Conservation (phyloP, 92 coral and sea anemone genomes). For the Epizoanthus fatuus region DNA sequence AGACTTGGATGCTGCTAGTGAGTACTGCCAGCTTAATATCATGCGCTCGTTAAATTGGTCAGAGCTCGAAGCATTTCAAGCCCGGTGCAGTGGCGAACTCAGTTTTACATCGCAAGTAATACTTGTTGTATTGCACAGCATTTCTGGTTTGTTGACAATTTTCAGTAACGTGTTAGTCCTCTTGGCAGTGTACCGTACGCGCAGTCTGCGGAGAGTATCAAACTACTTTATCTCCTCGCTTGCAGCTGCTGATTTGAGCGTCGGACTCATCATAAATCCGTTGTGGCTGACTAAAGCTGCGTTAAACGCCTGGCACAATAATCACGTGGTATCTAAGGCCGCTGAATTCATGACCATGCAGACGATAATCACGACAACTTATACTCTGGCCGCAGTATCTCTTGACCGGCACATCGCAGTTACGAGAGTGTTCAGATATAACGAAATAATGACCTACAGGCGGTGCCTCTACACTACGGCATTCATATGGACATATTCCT, state of each 20-base stretch:
- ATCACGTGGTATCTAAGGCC: neutral
- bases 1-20: no score
- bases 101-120: constrained; percentile 17
- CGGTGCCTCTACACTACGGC: constrained; percentile 11
- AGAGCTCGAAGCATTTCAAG: neutral
- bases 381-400: constrained; percentile 33
- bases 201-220: constrained; percentile 9
- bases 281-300: constrained; percentile 9
- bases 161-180: constrained; percentile 24
- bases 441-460: constrained; percentile 25
- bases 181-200: constrained; percentile 35
- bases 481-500: constrained; percentile 38
- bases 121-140: neutral
- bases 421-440: constrained; percentile 17
- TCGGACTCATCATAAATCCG: constrained; percentile 26
- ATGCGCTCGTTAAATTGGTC: neutral
- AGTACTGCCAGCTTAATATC: no score
- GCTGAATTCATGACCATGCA: constrained; percentile 40
- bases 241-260: constrained; percentile 35
- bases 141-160: constrained; percentile 24
- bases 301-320: constrained; percentile 6
- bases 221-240: constrained; percentile 54
- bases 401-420: constrained; percentile 44
- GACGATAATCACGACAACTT: constrained; percentile 35
- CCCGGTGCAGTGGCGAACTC: constrained; percentile 66